Base-by-base conservation (phyloP, 1,140 invertebrate species). In the Littorina saxatilis region DNA sequence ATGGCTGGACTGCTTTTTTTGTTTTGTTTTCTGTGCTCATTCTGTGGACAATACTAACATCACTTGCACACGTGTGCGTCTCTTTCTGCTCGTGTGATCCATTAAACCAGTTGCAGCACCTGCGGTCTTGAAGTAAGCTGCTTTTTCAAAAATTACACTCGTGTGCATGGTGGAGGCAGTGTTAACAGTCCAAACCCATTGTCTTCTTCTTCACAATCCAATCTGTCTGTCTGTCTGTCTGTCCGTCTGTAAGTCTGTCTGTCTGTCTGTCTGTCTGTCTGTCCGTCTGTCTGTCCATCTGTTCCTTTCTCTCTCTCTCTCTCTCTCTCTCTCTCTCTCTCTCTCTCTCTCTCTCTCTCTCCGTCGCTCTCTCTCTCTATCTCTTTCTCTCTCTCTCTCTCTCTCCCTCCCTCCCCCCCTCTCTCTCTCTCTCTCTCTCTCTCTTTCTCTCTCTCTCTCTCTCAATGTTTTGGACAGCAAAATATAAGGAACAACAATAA, bases 291-390 rank as follows among this genome's bases (percentile, higher is more conserved):
- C n/a, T n/a, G n/a, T n/a, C n/a, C n/a, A n/a, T n/a, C n/a, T n/a
- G n/a, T n/a, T n/a, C n/a, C n/a, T n/a, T n/a, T n/a, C n/a, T n/a
- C n/a, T n/a, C n/a, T n/a, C n/a, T n/a, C n/a, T 77, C 52, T 79
- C 70, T 80, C 55, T 79, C 52, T 80, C 50, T 80, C 72, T 80
- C 35, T 83, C 82, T 83, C 32, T 72, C 78, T 76, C 52, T 75
- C 70, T 75, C 50, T 80, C 78, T 83, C 43, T 80, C 58, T n/a
- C n/a, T n/a, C n/a, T n/a, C n/a, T n/a, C n/a, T n/a, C n/a, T n/a
- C n/a, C n/a, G n/a, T n/a, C n/a, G n/a, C n/a, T n/a, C n/a, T n/a
- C n/a, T n/a, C n/a, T n/a, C n/a, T n/a, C n/a, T n/a, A n/a, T n/a
- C n/a, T 83, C 70, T 80, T 52, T 83, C 52, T 74, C 52, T 73